Conservation (phyloP, 2,888 invertebrate genomes). For the Phymatocera aterrima region DNA sequence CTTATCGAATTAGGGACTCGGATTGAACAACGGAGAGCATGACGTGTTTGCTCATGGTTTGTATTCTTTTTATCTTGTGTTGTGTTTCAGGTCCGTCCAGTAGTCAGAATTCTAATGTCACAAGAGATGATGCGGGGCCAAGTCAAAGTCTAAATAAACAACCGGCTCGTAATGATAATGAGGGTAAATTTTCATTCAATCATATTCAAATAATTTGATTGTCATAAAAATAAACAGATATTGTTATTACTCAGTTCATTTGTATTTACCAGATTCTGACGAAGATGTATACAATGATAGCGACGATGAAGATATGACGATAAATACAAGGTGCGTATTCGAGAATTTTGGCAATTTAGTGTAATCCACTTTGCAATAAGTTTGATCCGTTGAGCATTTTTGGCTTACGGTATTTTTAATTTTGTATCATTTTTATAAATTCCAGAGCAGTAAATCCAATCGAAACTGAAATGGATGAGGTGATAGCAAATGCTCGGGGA, state of each 20-base stretch:
- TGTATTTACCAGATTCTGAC: constrained; percentile 61
- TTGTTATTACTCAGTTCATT: neutral
- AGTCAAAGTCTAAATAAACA: constrained; percentile 58
- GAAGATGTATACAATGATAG: constrained; percentile 71
- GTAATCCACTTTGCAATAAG: neutral
- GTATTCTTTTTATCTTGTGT: neutral
- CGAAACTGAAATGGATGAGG: constrained; percentile 70
- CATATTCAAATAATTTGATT: neutral
- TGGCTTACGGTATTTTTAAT: constrained; percentile 20
- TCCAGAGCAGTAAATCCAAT: constrained; percentile 68
- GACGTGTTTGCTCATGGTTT: no score
- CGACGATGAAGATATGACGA: constrained; percentile 68
- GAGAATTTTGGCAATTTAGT: neutral
- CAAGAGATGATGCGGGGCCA: constrained; percentile 61
- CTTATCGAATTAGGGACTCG: neutral
- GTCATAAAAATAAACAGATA: neutral
- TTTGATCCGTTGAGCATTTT: no score
- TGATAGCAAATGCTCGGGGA: constrained; percentile 64
- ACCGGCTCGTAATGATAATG: constrained; percentile 44
- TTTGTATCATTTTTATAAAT: constrained; percentile 54
- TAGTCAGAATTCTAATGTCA: constrained; percentile 56
- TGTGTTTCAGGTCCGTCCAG: constrained; percentile 64
- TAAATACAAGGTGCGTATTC: constrained; percentile 53
- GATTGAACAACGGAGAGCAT: neutral
- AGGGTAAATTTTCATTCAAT: neutral